A percentile compares a stretch with the other conserved stretches of the same genome.
Evolutionary conservation across 2,113 vertebrate species (phyloP).

Genomic region (Circaetus gallicus): DNA sequence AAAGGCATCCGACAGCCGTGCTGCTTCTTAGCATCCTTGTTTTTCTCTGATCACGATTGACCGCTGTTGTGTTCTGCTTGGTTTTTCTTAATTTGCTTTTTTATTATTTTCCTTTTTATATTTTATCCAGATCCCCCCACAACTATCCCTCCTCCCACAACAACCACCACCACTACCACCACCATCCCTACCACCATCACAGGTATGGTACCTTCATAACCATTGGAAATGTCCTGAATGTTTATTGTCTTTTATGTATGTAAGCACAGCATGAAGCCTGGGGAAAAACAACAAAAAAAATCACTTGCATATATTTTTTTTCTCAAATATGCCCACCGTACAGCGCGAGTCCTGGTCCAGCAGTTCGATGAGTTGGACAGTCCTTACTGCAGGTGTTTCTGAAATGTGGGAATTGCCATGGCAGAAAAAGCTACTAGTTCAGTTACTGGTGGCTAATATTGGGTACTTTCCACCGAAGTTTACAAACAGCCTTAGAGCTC

Average conservation of each 20-base stretch:
- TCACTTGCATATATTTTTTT: background rate
- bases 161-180: slow-evolving; percentile 81
- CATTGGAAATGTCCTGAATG: slow-evolving; percentile 76
- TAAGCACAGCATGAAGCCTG: slow-evolving; percentile 42
- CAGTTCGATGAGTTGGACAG: fast-evolving
- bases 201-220: slow-evolving; percentile 83
- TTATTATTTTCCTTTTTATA: slow-evolving; percentile 80
- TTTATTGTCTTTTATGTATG: slow-evolving; percentile 70
- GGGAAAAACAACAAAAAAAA: background rate
- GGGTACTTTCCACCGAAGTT: background rate
- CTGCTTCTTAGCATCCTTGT: slow-evolving; percentile 66
- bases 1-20: background rate
- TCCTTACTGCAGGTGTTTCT: background rate
- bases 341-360: background rate
- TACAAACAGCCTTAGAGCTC: background rate
- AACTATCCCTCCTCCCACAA: slow-evolving; percentile 86
- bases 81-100: slow-evolving; percentile 74
- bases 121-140: slow-evolving; percentile 88
- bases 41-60: slow-evolving; percentile 70
- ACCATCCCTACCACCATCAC: slow-evolving; percentile 80
- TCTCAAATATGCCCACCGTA: fast-evolving
- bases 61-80: slow-evolving; percentile 78
- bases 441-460: background rate
- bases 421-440: background rate
- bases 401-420: background rate